phyloP scores from a whole-genome alignment of 2,888 invertebrate genomes.

The Gymnosoma rotundatum region DNA sequence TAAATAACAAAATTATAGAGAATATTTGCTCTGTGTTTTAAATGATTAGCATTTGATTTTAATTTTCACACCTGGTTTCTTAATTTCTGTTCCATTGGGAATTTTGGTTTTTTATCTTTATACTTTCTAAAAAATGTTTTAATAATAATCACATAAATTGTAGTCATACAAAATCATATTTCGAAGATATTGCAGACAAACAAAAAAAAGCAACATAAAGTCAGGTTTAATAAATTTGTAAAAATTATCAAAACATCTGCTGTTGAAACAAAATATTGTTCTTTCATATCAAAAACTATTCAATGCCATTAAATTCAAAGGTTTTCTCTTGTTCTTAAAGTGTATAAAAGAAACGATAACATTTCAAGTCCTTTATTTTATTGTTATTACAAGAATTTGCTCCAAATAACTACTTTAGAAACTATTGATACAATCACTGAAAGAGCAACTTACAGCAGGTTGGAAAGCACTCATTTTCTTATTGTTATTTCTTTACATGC shows the following conservation, averaged over 20 bases:
- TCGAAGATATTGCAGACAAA: not conserved
- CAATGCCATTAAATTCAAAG: not conserved
- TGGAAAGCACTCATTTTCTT: slow-evolving; percentile 45
- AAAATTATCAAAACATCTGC: no score
- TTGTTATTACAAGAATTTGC: slow-evolving; percentile 49
- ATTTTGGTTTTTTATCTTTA: not conserved
- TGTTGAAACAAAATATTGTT: not conserved
- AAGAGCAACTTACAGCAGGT: slow-evolving; percentile 38
- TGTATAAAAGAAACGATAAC: no score
- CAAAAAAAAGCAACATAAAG: not conserved
- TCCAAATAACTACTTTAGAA: slow-evolving; percentile 14
- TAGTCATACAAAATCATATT: slow-evolving; percentile 21
- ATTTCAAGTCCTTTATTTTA: slow-evolving; percentile 39
- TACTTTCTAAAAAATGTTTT: not conserved
- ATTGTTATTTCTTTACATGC: slow-evolving; percentile 48
- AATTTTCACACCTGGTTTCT: slow-evolving; percentile 48
- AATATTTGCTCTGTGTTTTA: not conserved
- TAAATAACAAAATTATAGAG: not conserved
- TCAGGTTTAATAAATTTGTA: not conserved
- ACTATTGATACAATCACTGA: slow-evolving; percentile 34
- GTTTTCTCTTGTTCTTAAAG: not conserved
- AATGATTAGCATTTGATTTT: not conserved
- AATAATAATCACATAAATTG: slow-evolving; percentile 6
- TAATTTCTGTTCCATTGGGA: not conserved
- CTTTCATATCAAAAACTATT: not conserved